Base-by-base conservation (phyloP, 2,797 vertebrate genomes). In the Myotis pilosus region DNA sequence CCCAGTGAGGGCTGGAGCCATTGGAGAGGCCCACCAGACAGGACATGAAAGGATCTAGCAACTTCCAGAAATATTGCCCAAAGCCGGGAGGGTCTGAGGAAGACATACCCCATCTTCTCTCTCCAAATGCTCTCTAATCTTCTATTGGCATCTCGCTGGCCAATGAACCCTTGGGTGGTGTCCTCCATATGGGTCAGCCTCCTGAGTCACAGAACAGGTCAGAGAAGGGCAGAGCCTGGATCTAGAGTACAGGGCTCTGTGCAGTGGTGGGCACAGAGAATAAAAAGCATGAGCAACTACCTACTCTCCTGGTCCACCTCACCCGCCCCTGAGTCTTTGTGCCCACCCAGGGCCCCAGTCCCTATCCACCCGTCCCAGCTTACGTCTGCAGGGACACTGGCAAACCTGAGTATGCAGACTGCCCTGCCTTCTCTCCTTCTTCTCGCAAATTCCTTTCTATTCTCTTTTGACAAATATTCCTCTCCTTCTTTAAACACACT, bases 301-400 rank as follows among this genome's bases (percentile, higher is more conserved):
- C 23, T 64, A 53, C 28, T 74, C 8, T 86, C 33, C 51, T 51
- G 28, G 23, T 3, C 23, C 0, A 0, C 51, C 30, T 66, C 9
- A 1, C 17, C 11, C 8, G 76, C 10, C 5, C 33, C 30, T 2
- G 8, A 57, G 38, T 28, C 9, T 38, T 1, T 23, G 16, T 44
- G 25, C 22, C 44, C 25, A 16, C 28, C 8, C 74, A 28, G 6
- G 0, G 0, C 8, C 11, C 1, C 6, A 0, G 1, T 36, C 30
- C 57, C n/a, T 68, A 5, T 8, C 36, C 38, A 12, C 19, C 69
- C 64, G 22, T 55, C 36, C 33, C 25, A 55, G 62, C 66, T 88
- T 28, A 2, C 10, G 57, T 68, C 53, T 19, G 4, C 8, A 23
- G 69, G 55, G 41, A 8, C 22, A 22, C 19, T 8, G 23, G 15